Evolutionary conservation across 2,888 invertebrate species (phyloP), one percentile per base, ranked within the genome.

Genomic region (Stenodera caucasica): DNA sequence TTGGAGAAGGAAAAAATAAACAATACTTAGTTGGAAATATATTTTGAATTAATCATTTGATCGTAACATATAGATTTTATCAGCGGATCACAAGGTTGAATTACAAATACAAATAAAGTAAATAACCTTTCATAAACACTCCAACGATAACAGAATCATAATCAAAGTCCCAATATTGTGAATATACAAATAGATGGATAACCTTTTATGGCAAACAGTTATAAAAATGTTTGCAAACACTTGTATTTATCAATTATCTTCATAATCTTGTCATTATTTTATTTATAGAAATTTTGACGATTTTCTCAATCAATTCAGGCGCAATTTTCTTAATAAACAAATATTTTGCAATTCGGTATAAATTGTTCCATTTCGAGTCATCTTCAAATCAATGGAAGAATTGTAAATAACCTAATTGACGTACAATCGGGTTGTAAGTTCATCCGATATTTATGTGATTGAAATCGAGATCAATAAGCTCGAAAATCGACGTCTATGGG

Each of bases 251-350:
- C 21, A 18, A 45, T 21, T 45, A 45, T 45, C 45, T 21, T 45
- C 12, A 45, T 45, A 45, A 21, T 45, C 45, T 21, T 26, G 26
- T 14, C 7, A 45, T 8, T 7, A 21, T 45, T 45, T 45, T 45
- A 45, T 45, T 45, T 45, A 45, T 21, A 45, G 45, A 45, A 45
- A 45, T 21, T 18, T 45, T 15, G n/a, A 37, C 14, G 14, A 37
- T 15, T 37, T 9, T 37, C 7, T 8, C 14, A 5, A 21, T 11
- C 4, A 45, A 45, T 21, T 45, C 11, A 3, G 7, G 32, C 45
- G 45, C 21, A 45, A 12, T 18, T 45, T 11, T 45, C 21, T 45
- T 26, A 5, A 26, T 11, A 18, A 40, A 18, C 15, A 40, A 40
- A 40, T 40, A 40, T 40, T 40, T 40, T 40, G 37, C 15, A n/a